Evolutionary conservation across 2,113 vertebrate genomes (phyloP), one percentile per base, ranked within the genome.

Genomic region (Paraplagusia blochii): DNA sequence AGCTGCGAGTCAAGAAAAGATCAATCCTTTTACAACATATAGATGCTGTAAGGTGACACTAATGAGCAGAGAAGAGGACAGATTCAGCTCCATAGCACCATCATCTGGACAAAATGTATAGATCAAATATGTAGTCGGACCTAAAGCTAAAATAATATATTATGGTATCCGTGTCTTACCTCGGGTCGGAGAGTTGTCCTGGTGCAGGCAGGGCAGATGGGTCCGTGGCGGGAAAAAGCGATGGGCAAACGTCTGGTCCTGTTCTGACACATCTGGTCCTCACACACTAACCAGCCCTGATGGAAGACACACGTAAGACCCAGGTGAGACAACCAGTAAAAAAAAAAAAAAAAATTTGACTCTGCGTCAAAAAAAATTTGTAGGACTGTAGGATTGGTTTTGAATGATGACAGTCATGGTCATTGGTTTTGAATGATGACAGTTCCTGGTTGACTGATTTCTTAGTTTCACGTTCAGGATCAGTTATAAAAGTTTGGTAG

Each of bases 261-360:
- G 79, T 93, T 92, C 74, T 84, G 91, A 81, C 97, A 99, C 1
- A 94, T 88, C 75, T 91, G 94, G 63, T 99, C 97, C 78, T 99
- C 97, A n/a, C 97, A 99, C 58, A 93, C 80, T 61, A 97, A 83
- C 97, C 97, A 99, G 40, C 93, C 92, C 97, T 99, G 44, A 1
- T 14, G 2, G 22, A 6, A 57, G 12, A 56, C 1, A 53, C 2
- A 62, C n/a, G 43, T 16, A 7, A 56, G 5, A 49, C 11, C 16
- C 10, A 40, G 38, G 13, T 40, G 9, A 40, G 1, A 11, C 44
- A 46, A 2, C 44, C 44, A 43, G 14, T 7, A 43, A 12, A 43
- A 8, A 2, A 43, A 8, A 2, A 43, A 12, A 12, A 40, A 40
- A 40, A 12, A 4, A 12, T 11, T 40, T 11, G 38, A 12, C 9